phyloP scores from a whole-genome alignment of 1,140 invertebrate genomes.

The Drosophila mojavensis region DNA sequence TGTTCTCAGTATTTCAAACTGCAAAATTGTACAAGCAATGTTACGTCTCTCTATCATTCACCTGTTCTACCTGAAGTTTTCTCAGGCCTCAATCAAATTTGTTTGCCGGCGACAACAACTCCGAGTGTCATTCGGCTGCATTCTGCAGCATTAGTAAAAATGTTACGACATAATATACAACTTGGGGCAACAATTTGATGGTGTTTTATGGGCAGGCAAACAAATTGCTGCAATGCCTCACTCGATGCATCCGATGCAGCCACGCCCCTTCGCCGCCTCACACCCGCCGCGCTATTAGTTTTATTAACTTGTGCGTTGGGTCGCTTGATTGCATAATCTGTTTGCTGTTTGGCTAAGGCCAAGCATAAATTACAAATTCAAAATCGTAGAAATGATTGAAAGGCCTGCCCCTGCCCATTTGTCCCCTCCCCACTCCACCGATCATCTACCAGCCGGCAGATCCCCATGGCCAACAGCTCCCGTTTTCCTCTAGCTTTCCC shows the following conservation, averaged over 20 bases:
- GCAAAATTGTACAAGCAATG: too few species aligned
- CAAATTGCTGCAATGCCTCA: conserved; percentile 45
- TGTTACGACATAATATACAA: background rate
- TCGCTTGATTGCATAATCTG: conserved; percentile 78
- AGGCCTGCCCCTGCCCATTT: conserved; percentile 28
- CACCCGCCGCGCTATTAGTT: conserved; percentile 48
- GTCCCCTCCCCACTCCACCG: background rate
- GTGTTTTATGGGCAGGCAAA: conserved; percentile 47
- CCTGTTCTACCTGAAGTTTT: too few species aligned
- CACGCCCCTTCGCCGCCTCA: background rate
- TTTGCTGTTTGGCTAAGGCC: conserved; percentile 35
- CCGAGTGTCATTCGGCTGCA: too few species aligned
- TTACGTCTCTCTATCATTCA: too few species aligned
- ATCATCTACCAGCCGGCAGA: too few species aligned
- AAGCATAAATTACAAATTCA: conserved; percentile 67
- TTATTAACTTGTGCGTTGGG: conserved; percentile 69
- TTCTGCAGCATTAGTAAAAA: background rate
- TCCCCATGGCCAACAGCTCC: background rate
- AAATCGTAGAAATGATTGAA: conserved; percentile 77
- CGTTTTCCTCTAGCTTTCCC: background rate
- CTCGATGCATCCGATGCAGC: background rate
- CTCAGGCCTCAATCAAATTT: too few species aligned
- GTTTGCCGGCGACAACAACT: too few species aligned
- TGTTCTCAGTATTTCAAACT: too few species aligned
- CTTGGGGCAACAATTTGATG: background rate